A percentile compares a stretch with the other conserved stretches of the same genome.
Evolutionary conservation across 2,888 invertebrate species (phyloP).

Genomic region (Drosophila antonietae): DNA sequence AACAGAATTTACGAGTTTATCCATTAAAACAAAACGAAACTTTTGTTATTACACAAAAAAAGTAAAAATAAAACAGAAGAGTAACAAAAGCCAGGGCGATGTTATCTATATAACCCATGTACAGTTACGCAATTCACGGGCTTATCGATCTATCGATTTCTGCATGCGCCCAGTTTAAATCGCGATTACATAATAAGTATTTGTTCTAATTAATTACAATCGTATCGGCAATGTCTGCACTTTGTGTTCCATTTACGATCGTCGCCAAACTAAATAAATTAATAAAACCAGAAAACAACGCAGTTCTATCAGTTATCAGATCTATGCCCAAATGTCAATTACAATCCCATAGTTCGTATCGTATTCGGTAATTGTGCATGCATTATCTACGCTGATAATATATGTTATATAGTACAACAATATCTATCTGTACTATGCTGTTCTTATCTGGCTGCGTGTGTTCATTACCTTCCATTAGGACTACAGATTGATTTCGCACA

Average conservation of each 20-base stretch:
- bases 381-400: constrained; percentile 65
- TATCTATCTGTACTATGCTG: constrained; percentile 24
- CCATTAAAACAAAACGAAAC: constrained; percentile 52
- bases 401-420: constrained; percentile 6
- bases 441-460: constrained; percentile 37
- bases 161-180: constrained; percentile 15
- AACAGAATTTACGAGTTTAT: constrained; percentile 56
- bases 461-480: constrained; percentile 63
- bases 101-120: constrained; percentile 36
- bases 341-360: constrained; percentile 32
- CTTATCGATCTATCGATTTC: constrained; percentile 18
- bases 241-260: constrained; percentile 25
- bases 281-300: constrained; percentile 20
- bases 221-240: constrained; percentile 1
- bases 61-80: constrained; percentile 46
- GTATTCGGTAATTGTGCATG: constrained; percentile 63
- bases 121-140: constrained; percentile 22
- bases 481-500: constrained; percentile 65
- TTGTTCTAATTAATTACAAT: constrained; percentile 35
- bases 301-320: constrained; percentile 35
- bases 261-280: constrained; percentile 27
- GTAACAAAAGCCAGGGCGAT: constrained; percentile 16
- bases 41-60: constrained; percentile 68
- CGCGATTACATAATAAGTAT: constrained; percentile 21
- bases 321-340: constrained; percentile 47